These are phyloP conservation scores for Pelmatolapia mariae DNA, from an alignment of 2,113 vertebrate species.

Conservation along the genomic window DNA sequence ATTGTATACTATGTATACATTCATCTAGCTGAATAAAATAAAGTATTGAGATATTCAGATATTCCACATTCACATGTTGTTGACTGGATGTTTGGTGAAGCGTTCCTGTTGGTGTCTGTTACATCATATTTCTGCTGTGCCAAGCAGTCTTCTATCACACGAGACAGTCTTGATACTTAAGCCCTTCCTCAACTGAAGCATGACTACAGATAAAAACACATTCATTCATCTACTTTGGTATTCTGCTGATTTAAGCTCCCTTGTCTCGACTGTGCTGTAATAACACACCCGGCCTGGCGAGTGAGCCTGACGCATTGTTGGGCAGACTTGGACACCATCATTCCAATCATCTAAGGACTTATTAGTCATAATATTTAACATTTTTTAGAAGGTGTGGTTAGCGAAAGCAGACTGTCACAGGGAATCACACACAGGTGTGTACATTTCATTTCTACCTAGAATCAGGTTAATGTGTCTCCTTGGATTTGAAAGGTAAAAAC, in stretches of 20 bases:
- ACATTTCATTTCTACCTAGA: background rate
- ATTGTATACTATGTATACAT: conserved; percentile 72
- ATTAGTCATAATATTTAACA: background rate
- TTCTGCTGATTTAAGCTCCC: conserved; percentile 51
- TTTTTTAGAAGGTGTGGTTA: background rate
- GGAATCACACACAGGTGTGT: background rate
- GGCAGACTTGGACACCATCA: background rate
- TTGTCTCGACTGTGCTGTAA: conserved; percentile 13
- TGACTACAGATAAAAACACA: conserved; percentile 15
- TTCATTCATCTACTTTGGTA: conserved; percentile 45
- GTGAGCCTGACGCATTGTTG: conserved; percentile 16
- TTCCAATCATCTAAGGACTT: background rate
- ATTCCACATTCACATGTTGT: background rate
- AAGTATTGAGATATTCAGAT: conserved; percentile 3
- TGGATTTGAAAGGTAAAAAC: background rate
- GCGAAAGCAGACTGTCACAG: background rate
- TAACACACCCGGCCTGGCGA: conserved; percentile 23
- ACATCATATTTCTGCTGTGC: background rate
- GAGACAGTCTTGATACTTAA: conserved; percentile 11
- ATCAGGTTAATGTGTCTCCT: background rate
- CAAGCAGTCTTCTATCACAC: background rate
- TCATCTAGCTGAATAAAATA: conserved; percentile 50
- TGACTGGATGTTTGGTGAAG: background rate
- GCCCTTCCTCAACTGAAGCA: conserved; percentile 11
- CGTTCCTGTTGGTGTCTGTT: background rate